A percentile compares a stretch with the other conserved stretches of the same genome.
phyloP scores from a whole-genome alignment of 2,888 invertebrate species.

The Erynnis tages region DNA sequence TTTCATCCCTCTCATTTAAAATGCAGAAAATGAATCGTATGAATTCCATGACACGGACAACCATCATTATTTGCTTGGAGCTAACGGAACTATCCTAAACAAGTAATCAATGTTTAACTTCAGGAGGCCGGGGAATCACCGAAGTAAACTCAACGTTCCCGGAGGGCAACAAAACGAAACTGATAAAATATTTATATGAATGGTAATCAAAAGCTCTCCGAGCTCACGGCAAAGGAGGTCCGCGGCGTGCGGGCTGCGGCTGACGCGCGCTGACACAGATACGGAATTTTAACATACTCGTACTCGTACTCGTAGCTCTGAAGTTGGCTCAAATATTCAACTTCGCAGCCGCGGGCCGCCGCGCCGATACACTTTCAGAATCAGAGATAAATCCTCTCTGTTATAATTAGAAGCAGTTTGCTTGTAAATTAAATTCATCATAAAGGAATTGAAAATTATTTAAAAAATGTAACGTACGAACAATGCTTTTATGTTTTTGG shows the following conservation, averaged over 20 bases:
- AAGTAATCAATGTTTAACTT: neutral
- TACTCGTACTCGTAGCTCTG: neutral
- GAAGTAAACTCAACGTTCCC: neutral
- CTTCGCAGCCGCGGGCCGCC: neutral
- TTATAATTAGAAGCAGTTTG: neutral
- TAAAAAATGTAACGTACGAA: no score
- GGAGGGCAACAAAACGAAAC: neutral
- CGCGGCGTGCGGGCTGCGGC: neutral
- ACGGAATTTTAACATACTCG: conserved; percentile 2
- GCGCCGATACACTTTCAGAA: neutral
- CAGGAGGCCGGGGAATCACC: neutral
- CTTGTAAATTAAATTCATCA: neutral
- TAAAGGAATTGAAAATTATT: neutral
- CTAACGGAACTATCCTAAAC: neutral
- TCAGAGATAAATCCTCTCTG: neutral
- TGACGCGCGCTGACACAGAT: conserved; percentile 11
- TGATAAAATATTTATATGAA: conserved; percentile 15
- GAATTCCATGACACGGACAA: no score
- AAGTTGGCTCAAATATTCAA: conserved; percentile 13
- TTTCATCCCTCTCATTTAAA: no score
- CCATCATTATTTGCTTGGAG: neutral
- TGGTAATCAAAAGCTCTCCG: conserved; percentile 6
- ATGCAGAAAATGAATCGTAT: no score
- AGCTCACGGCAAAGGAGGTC: neutral
- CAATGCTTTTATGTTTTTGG: no score